Base-by-base conservation (phyloP, 2,888 invertebrate genomes). In the Plagodis dolabraria region DNA sequence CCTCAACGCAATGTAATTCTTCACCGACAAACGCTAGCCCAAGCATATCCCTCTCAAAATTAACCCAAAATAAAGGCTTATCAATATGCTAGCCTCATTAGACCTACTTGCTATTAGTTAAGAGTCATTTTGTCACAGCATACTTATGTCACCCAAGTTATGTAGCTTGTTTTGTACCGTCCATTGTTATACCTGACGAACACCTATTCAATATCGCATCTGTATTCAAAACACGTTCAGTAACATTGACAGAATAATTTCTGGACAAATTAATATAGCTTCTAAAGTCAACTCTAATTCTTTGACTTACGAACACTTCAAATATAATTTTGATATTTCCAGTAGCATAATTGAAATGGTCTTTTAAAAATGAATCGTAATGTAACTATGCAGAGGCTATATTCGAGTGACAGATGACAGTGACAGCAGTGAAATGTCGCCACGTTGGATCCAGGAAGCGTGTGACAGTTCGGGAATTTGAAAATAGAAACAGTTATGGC, bases 361-460 rank as follows among this genome's bases (percentile, higher is more conserved):
- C 65, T 65, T 67, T 63, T 65, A 44, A 70, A 43, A 73, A 62
- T 72, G 69, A 65, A 65, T 69, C 69, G 55, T 74, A 73, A 60
- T 43, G 33, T 64, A 71, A 72, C 65, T 67, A 72, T 52, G 50
- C 74, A 82, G 61, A 73, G 76, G 71, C 75, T 71, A 74, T 71
- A 72, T 69, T 80, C 57, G 66, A 57, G 64, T 72, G 77, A 74
- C 71, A 73, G 69, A 66, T 67, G 68, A 65, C 53, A 69, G 63
- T 79, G 76, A 75, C 60, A 60, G 60, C 34, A 60, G 48, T 46
- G 76, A 75, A 68, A 69, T 67, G 70, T 54, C 75, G 78, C 83
- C 82, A 79, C 82, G 72, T 81, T 83, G 77, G 70, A 77, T 79
- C 79, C 82, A 85, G 86, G 86, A 86, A 86, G 79, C 78, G 78